These are phyloP conservation scores for Squalus acanthias DNA, from an alignment of 2,797 vertebrate species.

Conservation along the genomic window DNA sequence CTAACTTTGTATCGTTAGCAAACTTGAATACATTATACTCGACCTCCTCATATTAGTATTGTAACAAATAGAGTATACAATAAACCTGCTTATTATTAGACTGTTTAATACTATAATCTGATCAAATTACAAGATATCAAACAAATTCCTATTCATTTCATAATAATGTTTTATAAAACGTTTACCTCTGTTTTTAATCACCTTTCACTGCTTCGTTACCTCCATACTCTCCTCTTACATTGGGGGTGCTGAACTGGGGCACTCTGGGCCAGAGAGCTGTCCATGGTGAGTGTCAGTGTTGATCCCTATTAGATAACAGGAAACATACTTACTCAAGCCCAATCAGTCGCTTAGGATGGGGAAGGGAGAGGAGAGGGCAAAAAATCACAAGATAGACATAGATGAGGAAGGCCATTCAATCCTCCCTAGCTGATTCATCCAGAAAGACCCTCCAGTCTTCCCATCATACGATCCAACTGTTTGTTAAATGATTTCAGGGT, in stretches of 20 bases:
- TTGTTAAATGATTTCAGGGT: not conserved
- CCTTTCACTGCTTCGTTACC: not conserved
- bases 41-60: not conserved
- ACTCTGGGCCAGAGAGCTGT: not conserved
- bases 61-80: not conserved
- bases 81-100: not conserved
- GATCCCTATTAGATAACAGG: conserved; percentile 27
- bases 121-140: not conserved
- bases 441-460: not conserved
- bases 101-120: conserved; percentile 9
- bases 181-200: conserved; percentile 20
- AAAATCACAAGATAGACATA: not conserved
- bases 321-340: conserved; percentile 18
- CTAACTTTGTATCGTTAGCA: too few relatives aligned
- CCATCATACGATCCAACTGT: not conserved
- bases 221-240: conserved; percentile 6
- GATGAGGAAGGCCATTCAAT: not conserved
- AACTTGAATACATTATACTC: too few relatives aligned
- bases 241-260: not conserved
- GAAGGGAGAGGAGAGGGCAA: not conserved
- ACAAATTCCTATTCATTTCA: not conserved
- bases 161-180: conserved; percentile 15
- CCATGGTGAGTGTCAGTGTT: not conserved
- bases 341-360: conserved; percentile 5
- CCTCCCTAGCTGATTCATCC: not conserved